Conservation (phyloP, 2,113 vertebrate genomes). For the Micromys minutus region DNA sequence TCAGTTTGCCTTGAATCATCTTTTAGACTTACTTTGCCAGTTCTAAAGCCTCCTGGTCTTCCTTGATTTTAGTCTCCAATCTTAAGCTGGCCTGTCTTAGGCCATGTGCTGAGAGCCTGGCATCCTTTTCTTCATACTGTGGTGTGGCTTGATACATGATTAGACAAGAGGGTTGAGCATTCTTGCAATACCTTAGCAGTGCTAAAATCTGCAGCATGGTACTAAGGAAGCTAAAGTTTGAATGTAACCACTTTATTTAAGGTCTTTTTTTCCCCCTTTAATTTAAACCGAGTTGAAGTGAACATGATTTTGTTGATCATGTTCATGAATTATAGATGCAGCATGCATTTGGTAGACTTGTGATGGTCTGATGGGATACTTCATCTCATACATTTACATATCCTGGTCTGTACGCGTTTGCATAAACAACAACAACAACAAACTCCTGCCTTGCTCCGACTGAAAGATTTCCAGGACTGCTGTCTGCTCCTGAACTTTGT, state of each 20-base stretch:
- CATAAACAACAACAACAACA: constrained; percentile 86
- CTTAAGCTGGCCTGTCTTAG: constrained; percentile 65
- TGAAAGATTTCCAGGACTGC: constrained; percentile 86
- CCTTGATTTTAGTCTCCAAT: constrained; percentile 56
- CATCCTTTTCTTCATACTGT: not conserved
- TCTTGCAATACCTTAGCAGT: constrained; percentile 81
- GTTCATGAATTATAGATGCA: constrained; percentile 86
- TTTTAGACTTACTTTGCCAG: constrained; percentile 37
- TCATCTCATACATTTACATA: constrained; percentile 83
- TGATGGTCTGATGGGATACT: constrained; percentile 87
- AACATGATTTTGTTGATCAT: constrained; percentile 86
- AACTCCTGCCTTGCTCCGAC: constrained; percentile 86
- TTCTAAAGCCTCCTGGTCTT: constrained; percentile 64
- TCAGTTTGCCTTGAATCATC: constrained; percentile 80
- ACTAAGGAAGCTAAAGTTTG: constrained; percentile 84
- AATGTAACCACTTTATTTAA: constrained; percentile 90
- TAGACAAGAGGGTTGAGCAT: constrained; percentile 68
- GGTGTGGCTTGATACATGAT: not conserved
- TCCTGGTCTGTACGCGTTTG: constrained; percentile 88
- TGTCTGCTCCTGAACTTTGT: constrained; percentile 88
- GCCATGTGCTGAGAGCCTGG: not conserved
- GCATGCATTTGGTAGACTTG: constrained; percentile 87
- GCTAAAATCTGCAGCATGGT: constrained; percentile 81
- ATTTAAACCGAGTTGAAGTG: constrained; percentile 83
- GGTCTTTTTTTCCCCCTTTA: constrained; percentile 60